phyloP scores from a whole-genome alignment of 2,797 vertebrate genomes.

The Gobionotothen gibberifrons region DNA sequence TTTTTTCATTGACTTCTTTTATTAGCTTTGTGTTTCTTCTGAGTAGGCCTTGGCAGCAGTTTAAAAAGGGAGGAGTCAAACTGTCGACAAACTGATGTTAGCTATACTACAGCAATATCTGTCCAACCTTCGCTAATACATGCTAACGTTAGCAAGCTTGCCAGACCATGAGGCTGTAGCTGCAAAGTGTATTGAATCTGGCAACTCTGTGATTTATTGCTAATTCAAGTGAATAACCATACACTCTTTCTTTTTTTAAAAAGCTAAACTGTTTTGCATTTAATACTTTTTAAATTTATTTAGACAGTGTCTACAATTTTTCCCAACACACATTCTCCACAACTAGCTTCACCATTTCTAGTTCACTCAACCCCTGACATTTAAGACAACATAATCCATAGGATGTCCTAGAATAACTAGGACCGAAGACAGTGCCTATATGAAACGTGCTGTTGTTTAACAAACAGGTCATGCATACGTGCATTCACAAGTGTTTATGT shows the following conservation, averaged over 20 bases:
- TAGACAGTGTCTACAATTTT: neutral
- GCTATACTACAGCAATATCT: neutral
- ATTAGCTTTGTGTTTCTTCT: neutral
- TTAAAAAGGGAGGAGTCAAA: neutral
- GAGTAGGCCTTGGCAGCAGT: neutral
- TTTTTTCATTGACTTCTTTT: neutral
- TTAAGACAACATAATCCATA: neutral
- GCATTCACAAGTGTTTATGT: slow-evolving; percentile 7
- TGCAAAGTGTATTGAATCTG: too few species aligned
- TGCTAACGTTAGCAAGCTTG: too few species aligned
- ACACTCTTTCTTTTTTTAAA: neutral
- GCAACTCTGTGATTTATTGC: too few species aligned
- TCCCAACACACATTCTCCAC: neutral
- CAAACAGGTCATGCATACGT: neutral
- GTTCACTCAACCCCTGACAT: neutral
- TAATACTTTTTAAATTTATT: neutral
- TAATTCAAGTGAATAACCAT: too few species aligned
- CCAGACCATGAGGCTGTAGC: too few species aligned
- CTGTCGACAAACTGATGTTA: neutral
- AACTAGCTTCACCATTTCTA: neutral
- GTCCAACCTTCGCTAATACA: too few species aligned
- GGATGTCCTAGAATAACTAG: neutral
- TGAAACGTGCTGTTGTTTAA: slow-evolving; percentile 1
- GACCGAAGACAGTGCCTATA: neutral
- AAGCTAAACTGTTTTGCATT: neutral